A percentile compares a stretch with the other conserved stretches of the same genome.
Conservation (phyloP, 1,140 invertebrate genomes). For the Cyphomyrmex costatus region DNA sequence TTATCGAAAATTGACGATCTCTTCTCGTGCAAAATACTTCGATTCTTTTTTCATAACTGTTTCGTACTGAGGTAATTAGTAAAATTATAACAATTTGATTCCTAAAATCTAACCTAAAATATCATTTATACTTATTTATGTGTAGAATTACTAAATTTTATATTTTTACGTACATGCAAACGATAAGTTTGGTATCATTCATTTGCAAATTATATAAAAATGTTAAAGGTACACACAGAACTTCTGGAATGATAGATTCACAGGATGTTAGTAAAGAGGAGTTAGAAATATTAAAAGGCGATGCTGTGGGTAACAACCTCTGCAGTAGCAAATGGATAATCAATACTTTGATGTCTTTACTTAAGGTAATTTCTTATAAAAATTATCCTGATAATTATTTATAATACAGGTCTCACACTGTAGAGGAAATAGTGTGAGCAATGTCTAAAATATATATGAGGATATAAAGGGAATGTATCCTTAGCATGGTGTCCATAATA, state of each 20-base stretch:
- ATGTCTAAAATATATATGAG: no score
- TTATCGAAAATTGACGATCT: background rate
- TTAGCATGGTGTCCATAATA: background rate
- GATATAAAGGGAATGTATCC: no score
- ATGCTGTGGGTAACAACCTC: constrained; percentile 91
- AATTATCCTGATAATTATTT: background rate
- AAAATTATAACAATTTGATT: background rate
- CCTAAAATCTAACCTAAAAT: background rate
- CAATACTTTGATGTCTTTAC: constrained; percentile 88
- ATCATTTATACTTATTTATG: background rate
- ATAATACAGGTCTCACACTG: no score
- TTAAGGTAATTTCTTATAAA: constrained; percentile 79
- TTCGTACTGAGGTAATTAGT: background rate
- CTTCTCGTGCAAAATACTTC: background rate
- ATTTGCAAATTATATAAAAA: background rate
- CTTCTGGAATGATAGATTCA: constrained; percentile 69
- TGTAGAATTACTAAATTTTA: background rate
- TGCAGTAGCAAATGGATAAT: constrained; percentile 92
- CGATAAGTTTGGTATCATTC: background rate
- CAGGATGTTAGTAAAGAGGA: constrained; percentile 85
- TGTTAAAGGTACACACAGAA: background rate
- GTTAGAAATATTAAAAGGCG: constrained; percentile 88
- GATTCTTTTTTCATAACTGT: background rate
- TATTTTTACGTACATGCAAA: background rate
- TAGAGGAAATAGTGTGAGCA: no score